phyloP scores from a whole-genome alignment of 2,888 invertebrate species.

The Apotomis betuletana region DNA sequence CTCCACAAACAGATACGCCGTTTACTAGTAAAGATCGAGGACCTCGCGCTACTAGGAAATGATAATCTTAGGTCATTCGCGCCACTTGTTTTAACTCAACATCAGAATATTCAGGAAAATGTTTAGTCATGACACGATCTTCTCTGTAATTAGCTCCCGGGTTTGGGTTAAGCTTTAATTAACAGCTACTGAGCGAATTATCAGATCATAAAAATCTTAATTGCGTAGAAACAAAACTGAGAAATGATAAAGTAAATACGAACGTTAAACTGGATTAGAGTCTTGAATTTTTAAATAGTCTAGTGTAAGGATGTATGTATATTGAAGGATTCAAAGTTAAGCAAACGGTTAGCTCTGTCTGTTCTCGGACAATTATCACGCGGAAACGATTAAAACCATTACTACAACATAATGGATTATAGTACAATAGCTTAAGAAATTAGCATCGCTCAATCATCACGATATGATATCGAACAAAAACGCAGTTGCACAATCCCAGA shows the following conservation, averaged over 20 bases:
- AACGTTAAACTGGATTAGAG: not conserved
- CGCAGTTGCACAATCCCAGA: slow-evolving; percentile 35
- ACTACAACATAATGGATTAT: slow-evolving; percentile 59
- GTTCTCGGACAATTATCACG: slow-evolving; percentile 45
- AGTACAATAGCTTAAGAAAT: slow-evolving; percentile 65
- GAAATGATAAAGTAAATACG: slow-evolving; percentile 13
- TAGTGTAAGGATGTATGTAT: not conserved
- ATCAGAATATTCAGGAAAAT: slow-evolving; percentile 49
- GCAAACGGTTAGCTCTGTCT: slow-evolving; percentile 10
- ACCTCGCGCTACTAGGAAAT: slow-evolving; percentile 67
- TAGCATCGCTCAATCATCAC: slow-evolving; percentile 63
- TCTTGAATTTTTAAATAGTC: not conserved
- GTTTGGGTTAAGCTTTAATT: slow-evolving; percentile 28
- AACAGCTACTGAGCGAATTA: slow-evolving; percentile 28
- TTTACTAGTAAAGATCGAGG: slow-evolving; percentile 41
- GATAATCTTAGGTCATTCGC: slow-evolving; percentile 69
- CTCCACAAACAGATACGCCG: not conserved
- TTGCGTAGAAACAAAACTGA: slow-evolving; percentile 22
- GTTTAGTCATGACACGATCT: slow-evolving; percentile 38
- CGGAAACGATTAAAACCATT: slow-evolving; percentile 70
- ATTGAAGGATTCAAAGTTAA: slow-evolving; percentile 21
- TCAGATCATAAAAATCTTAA: slow-evolving; percentile 36
- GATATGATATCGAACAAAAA: slow-evolving; percentile 52
- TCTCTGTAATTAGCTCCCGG: slow-evolving; percentile 36
- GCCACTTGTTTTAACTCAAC: slow-evolving; percentile 53